These are phyloP conservation scores for Calameuta filiformis DNA, from an alignment of 2,888 invertebrate genomes.

Conservation along the genomic window DNA sequence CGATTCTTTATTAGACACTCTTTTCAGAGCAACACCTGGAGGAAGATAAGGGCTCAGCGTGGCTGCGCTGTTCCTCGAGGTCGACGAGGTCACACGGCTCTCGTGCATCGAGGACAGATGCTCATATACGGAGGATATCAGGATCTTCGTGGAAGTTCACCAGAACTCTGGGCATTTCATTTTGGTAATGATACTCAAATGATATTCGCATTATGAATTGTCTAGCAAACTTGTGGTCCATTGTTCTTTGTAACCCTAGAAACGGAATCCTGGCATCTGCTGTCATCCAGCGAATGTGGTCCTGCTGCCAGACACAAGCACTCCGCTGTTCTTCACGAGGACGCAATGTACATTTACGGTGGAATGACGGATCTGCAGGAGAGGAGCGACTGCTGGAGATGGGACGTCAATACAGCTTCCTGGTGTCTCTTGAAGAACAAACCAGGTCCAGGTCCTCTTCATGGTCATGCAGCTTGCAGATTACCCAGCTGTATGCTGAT, in stretches of 20 bases:
- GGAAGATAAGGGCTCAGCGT: conserved; percentile 71
- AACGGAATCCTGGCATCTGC: conserved; percentile 83
- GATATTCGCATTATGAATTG: background rate
- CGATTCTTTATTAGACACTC: conserved; percentile 9
- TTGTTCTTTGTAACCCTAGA: conserved; percentile 66
- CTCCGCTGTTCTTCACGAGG: conserved; percentile 82
- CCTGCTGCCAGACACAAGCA: conserved; percentile 86
- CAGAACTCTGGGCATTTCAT: conserved; percentile 89
- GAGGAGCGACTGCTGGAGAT: conserved; percentile 82
- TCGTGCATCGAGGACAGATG: conserved; percentile 82
- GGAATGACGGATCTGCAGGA: conserved; percentile 88
- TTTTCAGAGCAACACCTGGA: conserved; percentile 70
- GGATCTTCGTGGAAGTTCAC: conserved; percentile 84
- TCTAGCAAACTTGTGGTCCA: too few relatives aligned
- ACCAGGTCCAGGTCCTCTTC: conserved; percentile 77
- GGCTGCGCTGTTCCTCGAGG: conserved; percentile 76
- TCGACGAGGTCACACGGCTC: conserved; percentile 84
- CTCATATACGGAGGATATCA: conserved; percentile 89
- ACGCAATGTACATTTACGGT: conserved; percentile 87
- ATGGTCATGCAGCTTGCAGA: conserved; percentile 83
- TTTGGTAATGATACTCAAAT: conserved; percentile 73
- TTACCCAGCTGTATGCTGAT: conserved; percentile 82
- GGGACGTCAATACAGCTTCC: conserved; percentile 74
- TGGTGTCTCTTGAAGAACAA: conserved; percentile 76
- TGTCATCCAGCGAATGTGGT: conserved; percentile 67